Percentiles rank a stretch among this genome's conserved stretches.
phyloP scores from a whole-genome alignment of 2,888 invertebrate genomes.

The Chymomyza amoena region DNA sequence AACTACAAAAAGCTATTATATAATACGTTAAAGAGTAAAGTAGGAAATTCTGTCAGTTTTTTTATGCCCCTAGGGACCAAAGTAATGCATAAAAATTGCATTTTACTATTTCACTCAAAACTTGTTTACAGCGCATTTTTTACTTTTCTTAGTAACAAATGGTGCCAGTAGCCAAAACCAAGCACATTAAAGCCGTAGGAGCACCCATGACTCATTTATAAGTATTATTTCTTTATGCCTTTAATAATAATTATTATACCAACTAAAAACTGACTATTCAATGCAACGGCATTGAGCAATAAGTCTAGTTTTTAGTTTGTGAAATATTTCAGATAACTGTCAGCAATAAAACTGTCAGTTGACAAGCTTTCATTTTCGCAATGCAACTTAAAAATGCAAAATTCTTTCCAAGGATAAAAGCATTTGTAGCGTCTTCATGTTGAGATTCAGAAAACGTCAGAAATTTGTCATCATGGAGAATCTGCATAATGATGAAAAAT shows the following conservation, averaged over 20 bases:
- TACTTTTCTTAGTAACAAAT: too few species aligned
- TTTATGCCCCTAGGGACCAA: not conserved
- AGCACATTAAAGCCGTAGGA: constrained; percentile 43
- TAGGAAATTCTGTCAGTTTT: not conserved
- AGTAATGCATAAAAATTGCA: constrained; percentile 65
- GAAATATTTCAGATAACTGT: constrained; percentile 41
- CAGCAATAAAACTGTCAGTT: constrained; percentile 50
- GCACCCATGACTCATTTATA: constrained; percentile 50
- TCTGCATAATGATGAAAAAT: constrained; percentile 53
- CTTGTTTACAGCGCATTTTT: constrained; percentile 42
- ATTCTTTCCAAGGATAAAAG: constrained; percentile 63
- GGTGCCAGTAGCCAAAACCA: not conserved
- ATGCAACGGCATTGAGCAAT: not conserved
- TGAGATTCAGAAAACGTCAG: constrained; percentile 36
- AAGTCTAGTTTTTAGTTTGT: not conserved
- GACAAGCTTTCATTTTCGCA: constrained; percentile 36
- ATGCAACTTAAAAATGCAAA: constrained; percentile 43
- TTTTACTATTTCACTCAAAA: constrained; percentile 72
- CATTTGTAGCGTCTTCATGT: constrained; percentile 11
- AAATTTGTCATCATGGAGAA: constrained; percentile 63
- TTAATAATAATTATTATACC: too few species aligned
- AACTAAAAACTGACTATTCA: too few species aligned
- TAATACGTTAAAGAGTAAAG: constrained; percentile 45
- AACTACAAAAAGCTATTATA: constrained; percentile 53
- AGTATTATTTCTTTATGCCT: constrained; percentile 6